Evolutionary conservation across 2,797 vertebrate genomes (phyloP).

Genomic region (Mormyrops boulengeri): DNA sequence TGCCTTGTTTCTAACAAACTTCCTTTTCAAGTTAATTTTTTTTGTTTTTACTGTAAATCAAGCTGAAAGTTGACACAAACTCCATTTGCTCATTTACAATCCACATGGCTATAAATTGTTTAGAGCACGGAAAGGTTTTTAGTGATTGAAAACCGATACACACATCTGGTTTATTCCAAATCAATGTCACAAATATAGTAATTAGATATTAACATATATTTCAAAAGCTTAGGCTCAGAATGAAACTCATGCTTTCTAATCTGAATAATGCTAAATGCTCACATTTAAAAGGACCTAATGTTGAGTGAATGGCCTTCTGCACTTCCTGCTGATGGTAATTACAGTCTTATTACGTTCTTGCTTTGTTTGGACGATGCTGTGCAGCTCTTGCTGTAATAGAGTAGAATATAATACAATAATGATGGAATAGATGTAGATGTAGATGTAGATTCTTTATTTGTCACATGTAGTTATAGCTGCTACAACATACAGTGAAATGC

Average conservation of each 20-base stretch:
- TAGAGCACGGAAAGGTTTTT: not conserved
- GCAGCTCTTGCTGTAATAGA: not conserved
- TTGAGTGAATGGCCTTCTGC: not conserved
- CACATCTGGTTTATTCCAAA: not conserved
- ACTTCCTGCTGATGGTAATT: not conserved
- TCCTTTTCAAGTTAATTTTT: not conserved
- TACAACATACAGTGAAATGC: too few species aligned
- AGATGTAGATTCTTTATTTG: too few species aligned
- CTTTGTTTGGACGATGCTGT: not conserved
- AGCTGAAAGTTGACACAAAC: not conserved
- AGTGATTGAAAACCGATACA: not conserved
- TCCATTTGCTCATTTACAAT: not conserved
- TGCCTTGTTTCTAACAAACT: not conserved
- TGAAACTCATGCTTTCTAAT: not conserved
- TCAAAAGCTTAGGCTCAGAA: not conserved
- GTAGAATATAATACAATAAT: not conserved
- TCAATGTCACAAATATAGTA: not conserved
- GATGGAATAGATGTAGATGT: not conserved
- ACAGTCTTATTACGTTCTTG: not conserved
- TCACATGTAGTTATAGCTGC: too few species aligned
- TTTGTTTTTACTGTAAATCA: not conserved
- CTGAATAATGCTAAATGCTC: not conserved
- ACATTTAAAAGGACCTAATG: not conserved
- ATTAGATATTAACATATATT: not conserved
- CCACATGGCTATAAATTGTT: not conserved